Conservation (phyloP, 2,797 vertebrate species). For the Microcaecilia unicolor region DNA sequence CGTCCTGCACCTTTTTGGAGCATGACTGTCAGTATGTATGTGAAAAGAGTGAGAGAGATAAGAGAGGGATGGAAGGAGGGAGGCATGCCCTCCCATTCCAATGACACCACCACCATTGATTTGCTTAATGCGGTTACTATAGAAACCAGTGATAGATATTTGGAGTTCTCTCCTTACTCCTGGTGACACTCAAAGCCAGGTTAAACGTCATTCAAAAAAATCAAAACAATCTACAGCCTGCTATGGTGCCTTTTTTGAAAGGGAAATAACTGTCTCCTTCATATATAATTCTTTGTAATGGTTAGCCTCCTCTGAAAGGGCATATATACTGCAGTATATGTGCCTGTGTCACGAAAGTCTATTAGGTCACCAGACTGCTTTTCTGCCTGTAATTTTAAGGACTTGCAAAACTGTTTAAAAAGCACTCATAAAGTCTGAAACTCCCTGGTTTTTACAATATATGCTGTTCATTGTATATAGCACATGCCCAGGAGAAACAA, state of each 20-base stretch:
- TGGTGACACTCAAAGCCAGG: background rate
- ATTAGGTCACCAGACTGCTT: no score
- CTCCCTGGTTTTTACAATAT: no score
- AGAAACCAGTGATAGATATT: constrained; percentile 46
- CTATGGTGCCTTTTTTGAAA: background rate
- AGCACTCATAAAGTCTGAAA: no score
- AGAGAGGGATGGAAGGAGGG: background rate
- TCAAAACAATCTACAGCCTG: background rate
- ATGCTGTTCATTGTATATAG: no score
- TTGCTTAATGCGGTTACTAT: constrained; percentile 57
- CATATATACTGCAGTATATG: background rate
- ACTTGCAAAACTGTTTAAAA: no score
- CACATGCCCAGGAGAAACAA: no score
- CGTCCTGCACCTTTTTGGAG: constrained; percentile 44
- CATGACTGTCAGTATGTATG: constrained; percentile 47
- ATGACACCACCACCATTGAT: constrained; percentile 72
- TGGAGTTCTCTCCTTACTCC: constrained; percentile 29
- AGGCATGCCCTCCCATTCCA: constrained; percentile 49
- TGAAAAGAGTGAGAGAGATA: constrained; percentile 13
- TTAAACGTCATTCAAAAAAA: background rate
- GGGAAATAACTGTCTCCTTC: background rate
- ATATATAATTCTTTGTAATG: background rate
- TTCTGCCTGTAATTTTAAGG: no score
- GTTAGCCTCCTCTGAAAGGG: background rate
- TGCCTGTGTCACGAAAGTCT: no score